Conservation (phyloP, 2,113 vertebrate species). For the Benitochromis conjunctus region DNA sequence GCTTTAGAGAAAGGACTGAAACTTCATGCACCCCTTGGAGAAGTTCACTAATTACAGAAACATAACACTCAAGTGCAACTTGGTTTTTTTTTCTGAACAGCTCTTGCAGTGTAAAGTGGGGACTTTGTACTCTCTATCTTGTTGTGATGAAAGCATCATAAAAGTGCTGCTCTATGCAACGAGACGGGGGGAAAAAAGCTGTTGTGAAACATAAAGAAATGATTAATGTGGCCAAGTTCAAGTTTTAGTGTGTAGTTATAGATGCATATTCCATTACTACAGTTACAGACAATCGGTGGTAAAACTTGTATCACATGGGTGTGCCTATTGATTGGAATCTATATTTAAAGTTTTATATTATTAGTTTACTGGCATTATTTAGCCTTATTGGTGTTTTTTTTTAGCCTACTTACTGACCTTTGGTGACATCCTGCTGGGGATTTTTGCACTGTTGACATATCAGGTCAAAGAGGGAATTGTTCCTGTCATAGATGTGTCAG, state of each 20-base stretch:
- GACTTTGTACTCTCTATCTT: conserved; percentile 69
- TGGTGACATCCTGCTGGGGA: background rate
- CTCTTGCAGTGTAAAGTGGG: background rate
- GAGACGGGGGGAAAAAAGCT: background rate
- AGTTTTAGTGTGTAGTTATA: background rate
- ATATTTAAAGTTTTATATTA: background rate
- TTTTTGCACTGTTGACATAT: conserved; percentile 6
- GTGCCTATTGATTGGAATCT: background rate
- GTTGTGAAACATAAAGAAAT: conserved; percentile 31
- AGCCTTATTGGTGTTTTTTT: background rate
- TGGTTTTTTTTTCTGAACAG: background rate
- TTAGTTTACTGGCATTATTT: background rate
- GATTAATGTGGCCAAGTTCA: background rate
- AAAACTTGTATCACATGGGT: background rate
- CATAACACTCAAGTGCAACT: background rate
- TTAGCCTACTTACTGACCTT: background rate
- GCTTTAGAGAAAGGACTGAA: background rate
- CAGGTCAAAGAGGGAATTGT: background rate
- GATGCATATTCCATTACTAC: background rate
- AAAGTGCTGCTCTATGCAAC: conserved; percentile 36
- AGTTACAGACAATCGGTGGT: too few relatives aligned
- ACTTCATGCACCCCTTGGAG: background rate
- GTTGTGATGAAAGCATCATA: conserved; percentile 37
- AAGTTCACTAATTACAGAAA: background rate
- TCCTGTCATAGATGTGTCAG: background rate